Base-by-base conservation (phyloP, 1,140 invertebrate species). In the Drosophila persimilis region DNA sequence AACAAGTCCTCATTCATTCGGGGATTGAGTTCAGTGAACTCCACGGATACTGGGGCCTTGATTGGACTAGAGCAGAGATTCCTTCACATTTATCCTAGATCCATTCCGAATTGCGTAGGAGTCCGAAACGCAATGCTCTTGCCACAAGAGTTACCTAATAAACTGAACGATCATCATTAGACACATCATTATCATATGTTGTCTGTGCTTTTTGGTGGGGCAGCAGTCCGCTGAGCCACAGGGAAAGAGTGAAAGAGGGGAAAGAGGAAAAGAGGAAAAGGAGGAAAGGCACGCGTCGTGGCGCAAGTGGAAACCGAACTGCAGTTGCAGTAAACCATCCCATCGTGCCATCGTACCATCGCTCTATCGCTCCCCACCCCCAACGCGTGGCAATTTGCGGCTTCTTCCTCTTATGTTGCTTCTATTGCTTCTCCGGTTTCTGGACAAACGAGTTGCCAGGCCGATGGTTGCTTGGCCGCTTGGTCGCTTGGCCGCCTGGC, bases 381-480 rank as follows among this genome's bases (percentile, higher is more conserved):
- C 52, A 29, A 57, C 74, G 74, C 73, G 74, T 77, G 74, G 74
- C 73, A 72, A 77, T 77, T 77, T 77, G 75, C 66, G 75, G 75
- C 75, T 77, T 77, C 74, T 77, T 65, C 58, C 43, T 22, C 65
- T 45, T 69, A 56, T 39, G 60, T 22, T 72, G 55, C 75, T 77
- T 71, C 74, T 77, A 55, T 64, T 77, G 73, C 73, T 73, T 81
- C 71, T 81, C 74, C 74, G 56, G 59, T 77, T 83, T 78, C 83
- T 86, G 75, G 75, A 77, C 75, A 89, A 88, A 88, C 83, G 58
- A 83, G 84, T 88, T 88, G 73, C 55, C 72, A 66, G 63, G 47
- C 54, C 43, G 67, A 39, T 66, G 62, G 56, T 45, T 46, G 57
- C 41, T 26, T 39, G 64, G 67, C 17, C 43, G 15, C 52, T 62